A percentile compares a stretch with the other conserved stretches of the same genome.
Conservation (phyloP, 2,888 invertebrate genomes). For the Cheilosia soror region DNA sequence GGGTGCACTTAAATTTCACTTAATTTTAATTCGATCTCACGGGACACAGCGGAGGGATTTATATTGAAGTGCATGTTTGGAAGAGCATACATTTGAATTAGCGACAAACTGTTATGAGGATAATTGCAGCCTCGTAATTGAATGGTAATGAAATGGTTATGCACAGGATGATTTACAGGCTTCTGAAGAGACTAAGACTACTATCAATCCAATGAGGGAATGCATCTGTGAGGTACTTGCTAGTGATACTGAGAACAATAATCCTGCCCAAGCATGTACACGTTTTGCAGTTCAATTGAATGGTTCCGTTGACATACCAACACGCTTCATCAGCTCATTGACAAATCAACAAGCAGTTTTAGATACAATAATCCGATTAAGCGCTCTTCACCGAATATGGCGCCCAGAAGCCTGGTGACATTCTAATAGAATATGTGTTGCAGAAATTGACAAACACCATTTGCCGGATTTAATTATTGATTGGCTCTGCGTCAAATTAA, state of each 20-base stretch:
- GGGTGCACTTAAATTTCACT: constrained; percentile 48
- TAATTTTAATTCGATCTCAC: constrained; percentile 54
- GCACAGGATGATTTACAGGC: no score
- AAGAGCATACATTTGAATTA: not conserved
- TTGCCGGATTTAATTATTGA: not conserved
- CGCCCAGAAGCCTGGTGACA: not conserved
- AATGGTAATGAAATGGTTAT: no score
- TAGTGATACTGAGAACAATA: no score
- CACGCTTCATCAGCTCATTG: not conserved
- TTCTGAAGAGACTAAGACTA: no score
- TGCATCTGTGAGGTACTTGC: no score
- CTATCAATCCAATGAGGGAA: no score
- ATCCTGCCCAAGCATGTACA: no score
- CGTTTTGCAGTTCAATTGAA: no score
- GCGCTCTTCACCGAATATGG: not conserved
- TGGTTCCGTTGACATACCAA: no score
- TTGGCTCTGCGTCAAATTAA: constrained; percentile 13
- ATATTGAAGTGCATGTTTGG: not conserved
- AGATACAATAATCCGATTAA: not conserved
- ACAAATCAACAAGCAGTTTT: constrained; percentile 10
- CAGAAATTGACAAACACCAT: no score
- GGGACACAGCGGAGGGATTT: not conserved
- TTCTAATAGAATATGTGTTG: no score
- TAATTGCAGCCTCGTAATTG: not conserved
- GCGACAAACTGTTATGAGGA: not conserved